These are phyloP conservation scores for Pterocles orientalis DNA, from an alignment of 2,113 vertebrate species.

Conservation along the genomic window DNA sequence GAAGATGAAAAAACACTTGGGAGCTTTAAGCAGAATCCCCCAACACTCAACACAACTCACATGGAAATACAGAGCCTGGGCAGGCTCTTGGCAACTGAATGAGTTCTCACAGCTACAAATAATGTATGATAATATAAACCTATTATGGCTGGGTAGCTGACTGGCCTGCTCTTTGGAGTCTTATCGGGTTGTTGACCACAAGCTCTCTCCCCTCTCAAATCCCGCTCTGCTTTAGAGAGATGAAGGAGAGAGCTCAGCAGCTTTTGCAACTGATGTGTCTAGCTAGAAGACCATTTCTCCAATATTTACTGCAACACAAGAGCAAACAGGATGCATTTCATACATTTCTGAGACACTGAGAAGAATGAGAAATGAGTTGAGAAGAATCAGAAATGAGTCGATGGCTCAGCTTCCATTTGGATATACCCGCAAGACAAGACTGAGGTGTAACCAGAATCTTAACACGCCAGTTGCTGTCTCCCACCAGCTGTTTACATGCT, in stretches of 20 bases:
- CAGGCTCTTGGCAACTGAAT: slow-evolving; percentile 14
- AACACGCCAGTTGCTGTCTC: not conserved
- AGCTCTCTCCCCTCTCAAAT: slow-evolving; percentile 1
- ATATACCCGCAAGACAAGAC: not conserved
- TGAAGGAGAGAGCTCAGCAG: not conserved
- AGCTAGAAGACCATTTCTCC: not conserved
- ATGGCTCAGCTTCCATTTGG: not conserved
- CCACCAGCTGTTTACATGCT: not conserved
- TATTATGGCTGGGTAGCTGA: not conserved
- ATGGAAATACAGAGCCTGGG: slow-evolving; percentile 15
- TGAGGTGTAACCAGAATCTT: not conserved
- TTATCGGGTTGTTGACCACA: slow-evolving; percentile 23
- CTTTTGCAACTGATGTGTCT: not conserved
- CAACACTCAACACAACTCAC: slow-evolving; percentile 21
- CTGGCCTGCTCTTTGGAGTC: not conserved
- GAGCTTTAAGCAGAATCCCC: slow-evolving; percentile 20
- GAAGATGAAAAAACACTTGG: not conserved
- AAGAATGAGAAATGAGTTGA: not conserved
- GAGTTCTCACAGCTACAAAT: slow-evolving; percentile 44
- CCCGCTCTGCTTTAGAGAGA: not conserved
- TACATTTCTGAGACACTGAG: not conserved
- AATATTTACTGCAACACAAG: not conserved
- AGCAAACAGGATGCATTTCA: not conserved
- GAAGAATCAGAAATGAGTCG: not conserved
- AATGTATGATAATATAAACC: slow-evolving; percentile 53